Percentiles rank a stretch among this genome's conserved stretches.
phyloP scores from a whole-genome alignment of 2,888 invertebrate genomes.

The Calliphora vomitoria region DNA sequence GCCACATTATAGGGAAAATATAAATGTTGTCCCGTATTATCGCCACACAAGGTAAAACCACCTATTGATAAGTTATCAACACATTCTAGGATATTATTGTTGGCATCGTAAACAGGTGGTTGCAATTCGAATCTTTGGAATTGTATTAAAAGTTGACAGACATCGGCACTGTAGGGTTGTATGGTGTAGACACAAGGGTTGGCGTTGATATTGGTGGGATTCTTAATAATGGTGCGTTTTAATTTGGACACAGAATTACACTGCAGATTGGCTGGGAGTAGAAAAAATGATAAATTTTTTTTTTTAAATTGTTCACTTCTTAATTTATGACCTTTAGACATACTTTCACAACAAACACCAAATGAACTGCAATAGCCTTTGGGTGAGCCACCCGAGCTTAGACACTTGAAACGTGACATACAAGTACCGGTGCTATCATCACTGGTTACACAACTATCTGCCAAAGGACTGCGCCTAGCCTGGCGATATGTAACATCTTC shows the following conservation, averaged over 20 bases:
- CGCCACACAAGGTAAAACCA: constrained; percentile 86
- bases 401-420: constrained; percentile 82
- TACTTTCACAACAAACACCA: constrained; percentile 84
- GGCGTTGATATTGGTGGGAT: constrained; percentile 76
- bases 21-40: constrained; percentile 87
- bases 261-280: constrained; percentile 80
- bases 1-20: constrained; percentile 82
- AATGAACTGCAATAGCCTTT: constrained; percentile 82
- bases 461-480: constrained; percentile 48
- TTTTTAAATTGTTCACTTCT: neutral
- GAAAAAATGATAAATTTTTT: neutral
- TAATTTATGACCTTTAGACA: neutral
- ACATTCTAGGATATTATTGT: constrained; percentile 76
- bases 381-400: constrained; percentile 80
- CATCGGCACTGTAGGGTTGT: constrained; percentile 80
- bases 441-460: constrained; percentile 80
- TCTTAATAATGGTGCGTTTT: constrained; percentile 82
- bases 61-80: constrained; percentile 80
- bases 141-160: constrained; percentile 83
- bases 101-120: constrained; percentile 75
- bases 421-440: constrained; percentile 81
- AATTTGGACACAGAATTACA: constrained; percentile 80
- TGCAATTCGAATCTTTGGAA: constrained; percentile 79
- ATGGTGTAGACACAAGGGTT: constrained; percentile 80
- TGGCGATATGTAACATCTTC: constrained; percentile 46